A percentile compares a stretch with the other conserved stretches of the same genome.
Conservation (phyloP, 2,888 invertebrate genomes). For the Leptothorax acervorum region DNA sequence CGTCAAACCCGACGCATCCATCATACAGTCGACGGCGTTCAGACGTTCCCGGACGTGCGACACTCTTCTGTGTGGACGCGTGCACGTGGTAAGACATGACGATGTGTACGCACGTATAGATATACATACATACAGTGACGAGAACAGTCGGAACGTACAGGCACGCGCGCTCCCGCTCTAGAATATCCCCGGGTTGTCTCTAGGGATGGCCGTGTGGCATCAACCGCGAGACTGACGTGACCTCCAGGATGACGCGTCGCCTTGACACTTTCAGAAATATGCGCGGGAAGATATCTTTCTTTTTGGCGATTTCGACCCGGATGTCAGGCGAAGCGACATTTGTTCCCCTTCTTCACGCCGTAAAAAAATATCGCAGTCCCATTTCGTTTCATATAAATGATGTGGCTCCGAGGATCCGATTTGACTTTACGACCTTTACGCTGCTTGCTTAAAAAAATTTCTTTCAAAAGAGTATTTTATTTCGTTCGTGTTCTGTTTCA, state of each 20-base stretch:
- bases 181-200: conserved; percentile 71
- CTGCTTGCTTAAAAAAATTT: neutral
- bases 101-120: conserved; percentile 15
- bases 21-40: conserved; percentile 75
- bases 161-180: conserved; percentile 59
- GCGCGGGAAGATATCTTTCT: conserved; percentile 54
- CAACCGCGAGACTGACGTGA: conserved; percentile 73
- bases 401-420: conserved; percentile 3
- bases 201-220: conserved; percentile 66
- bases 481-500: neutral
- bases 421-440: neutral
- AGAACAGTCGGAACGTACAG: conserved; percentile 30
- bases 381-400: conserved; percentile 28
- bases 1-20: conserved; percentile 82
- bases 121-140: conserved; percentile 13
- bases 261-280: conserved; percentile 67
- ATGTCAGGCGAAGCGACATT: conserved; percentile 33
- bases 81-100: conserved; percentile 4
- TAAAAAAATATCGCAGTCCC: conserved; percentile 18
- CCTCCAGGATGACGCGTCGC: conserved; percentile 69
- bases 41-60: conserved; percentile 38
- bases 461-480: neutral
- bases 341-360: conserved; percentile 4
- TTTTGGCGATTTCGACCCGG: conserved; percentile 56
- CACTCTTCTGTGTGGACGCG: conserved; percentile 54